Evolutionary conservation across 2,797 vertebrate genomes (phyloP), one percentile per base, ranked within the genome.

Genomic region (Catostomus latipinnis): DNA sequence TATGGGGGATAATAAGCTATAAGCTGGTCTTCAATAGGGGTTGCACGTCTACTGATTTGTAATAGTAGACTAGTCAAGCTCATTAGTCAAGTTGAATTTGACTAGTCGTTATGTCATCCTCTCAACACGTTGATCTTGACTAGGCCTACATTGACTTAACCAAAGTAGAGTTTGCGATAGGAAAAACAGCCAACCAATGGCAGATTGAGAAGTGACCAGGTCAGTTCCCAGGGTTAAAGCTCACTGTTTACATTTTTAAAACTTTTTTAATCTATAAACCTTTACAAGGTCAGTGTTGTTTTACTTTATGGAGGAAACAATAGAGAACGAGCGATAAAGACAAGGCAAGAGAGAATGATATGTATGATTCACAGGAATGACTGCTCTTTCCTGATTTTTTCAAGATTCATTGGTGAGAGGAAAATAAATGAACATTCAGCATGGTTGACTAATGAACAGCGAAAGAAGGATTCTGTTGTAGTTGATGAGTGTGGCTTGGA

Each of bases 361-460:
- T 74, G 13, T 43, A 43, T 58, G 60, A 79, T 72, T 11, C 61
- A 49, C 13, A 1, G 13, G 16, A 45, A 14, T 34, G 50, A 34
- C 34, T 34, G 34, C 34, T 34, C 34, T 34, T 34, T 34, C 34
- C 34, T 34, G 34, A 34, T 34, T 76, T 75, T 76, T 69, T 71
- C 8, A 71, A 80, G 68, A 83, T 81, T 80, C 46, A 65, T 76
- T 57, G 56, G 16, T 8, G 18, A 72, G 52, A 82, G 73, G 18
- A 75, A 54, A 82, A 6, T 48, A 68, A 82, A 77, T 81, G 81
- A 88, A 86, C 80, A 84, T 84, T 88, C 87, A 90, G 91, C 87
- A 86, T 88, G 87, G 85, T 89, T 90, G 87, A 88, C 87, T 88
- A 88, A 89, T 87, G 87, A 91, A 90, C 91, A 88, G 89, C 90